These are phyloP conservation scores for Hylaeus volcanicus DNA, from an alignment of 1,140 invertebrate species.

Conservation along the genomic window DNA sequence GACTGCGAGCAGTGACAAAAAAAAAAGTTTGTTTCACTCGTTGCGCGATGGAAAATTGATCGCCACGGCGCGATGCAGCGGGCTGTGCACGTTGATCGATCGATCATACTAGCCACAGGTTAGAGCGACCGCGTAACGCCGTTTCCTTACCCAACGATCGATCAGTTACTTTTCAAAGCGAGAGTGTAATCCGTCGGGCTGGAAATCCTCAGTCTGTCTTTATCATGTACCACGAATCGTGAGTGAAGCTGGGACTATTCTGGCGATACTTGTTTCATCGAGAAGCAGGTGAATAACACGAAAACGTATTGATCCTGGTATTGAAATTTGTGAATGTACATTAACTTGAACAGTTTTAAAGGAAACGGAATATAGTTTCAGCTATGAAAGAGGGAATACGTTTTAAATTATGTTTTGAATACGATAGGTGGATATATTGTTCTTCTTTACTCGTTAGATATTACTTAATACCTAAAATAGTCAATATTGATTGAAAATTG, in stretches of 20 bases:
- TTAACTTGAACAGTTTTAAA: too few relatives aligned
- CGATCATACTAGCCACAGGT: constrained; percentile 37
- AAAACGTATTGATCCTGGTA: too few relatives aligned
- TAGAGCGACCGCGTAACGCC: constrained; percentile 22
- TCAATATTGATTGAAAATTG: too few relatives aligned
- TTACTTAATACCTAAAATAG: too few relatives aligned
- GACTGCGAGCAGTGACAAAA: not conserved
- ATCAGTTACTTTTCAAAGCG: constrained; percentile 57
- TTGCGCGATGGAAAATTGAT: constrained; percentile 50
- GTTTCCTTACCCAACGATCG: constrained; percentile 60
- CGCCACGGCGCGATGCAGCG: constrained; percentile 34
- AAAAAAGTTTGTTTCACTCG: not conserved
- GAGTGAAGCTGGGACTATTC: not conserved
- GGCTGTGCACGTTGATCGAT: constrained; percentile 54
- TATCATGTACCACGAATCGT: constrained; percentile 47
- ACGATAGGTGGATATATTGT: too few relatives aligned
- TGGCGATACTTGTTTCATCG: too few relatives aligned
- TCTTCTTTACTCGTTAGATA: too few relatives aligned
- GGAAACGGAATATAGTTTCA: too few relatives aligned
- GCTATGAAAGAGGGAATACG: too few relatives aligned
- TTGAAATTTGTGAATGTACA: too few relatives aligned
- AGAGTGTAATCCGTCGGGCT: constrained; percentile 36
- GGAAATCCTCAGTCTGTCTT: constrained; percentile 60
- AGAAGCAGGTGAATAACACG: too few relatives aligned
- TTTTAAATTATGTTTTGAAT: too few relatives aligned